Percentiles rank a stretch among this genome's conserved stretches.
Evolutionary conservation across 2,888 invertebrate genomes (phyloP).

Genomic region (Clivina fossor): DNA sequence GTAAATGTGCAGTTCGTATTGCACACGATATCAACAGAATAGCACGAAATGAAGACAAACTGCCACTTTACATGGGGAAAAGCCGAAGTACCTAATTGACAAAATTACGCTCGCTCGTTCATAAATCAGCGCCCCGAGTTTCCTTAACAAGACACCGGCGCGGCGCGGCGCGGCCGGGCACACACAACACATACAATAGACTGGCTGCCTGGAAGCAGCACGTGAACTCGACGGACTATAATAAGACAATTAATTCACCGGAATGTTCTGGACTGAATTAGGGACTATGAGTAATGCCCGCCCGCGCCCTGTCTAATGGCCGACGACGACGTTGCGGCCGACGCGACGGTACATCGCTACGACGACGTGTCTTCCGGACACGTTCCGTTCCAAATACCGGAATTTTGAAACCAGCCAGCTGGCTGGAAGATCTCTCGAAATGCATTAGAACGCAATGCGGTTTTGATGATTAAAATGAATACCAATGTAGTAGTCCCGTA

Average conservation of each 20-base stretch:
- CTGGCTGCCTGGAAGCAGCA: no score
- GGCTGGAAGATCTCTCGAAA: neutral
- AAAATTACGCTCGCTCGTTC: slow-evolving; percentile 24
- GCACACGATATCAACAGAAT: no score
- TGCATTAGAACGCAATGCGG: no score
- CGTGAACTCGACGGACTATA: slow-evolving; percentile 29
- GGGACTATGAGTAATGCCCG: slow-evolving; percentile 28
- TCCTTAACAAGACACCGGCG: slow-evolving; percentile 30
- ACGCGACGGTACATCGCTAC: no score
- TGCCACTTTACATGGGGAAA: slow-evolving; percentile 31
- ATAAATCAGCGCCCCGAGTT: slow-evolving; percentile 29
- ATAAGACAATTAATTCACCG: slow-evolving; percentile 34
- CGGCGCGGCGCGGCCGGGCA: slow-evolving; percentile 18
- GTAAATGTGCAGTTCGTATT: no score
- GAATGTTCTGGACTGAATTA: slow-evolving; percentile 34
- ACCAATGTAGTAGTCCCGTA: no score
- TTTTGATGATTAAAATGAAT: no score
- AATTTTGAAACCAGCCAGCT: no score
- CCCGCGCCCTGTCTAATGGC: slow-evolving; percentile 18
- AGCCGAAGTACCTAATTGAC: slow-evolving; percentile 34
- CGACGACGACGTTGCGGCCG: slow-evolving; percentile 30
- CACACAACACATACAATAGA: no score
- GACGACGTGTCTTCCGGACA: slow-evolving; percentile 28
- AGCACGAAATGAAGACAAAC: slow-evolving; percentile 28
- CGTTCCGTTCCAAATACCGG: slow-evolving; percentile 4